These are phyloP conservation scores for Vulpes lagopus DNA, from an alignment of 2,113 vertebrate genomes.

Conservation along the genomic window DNA sequence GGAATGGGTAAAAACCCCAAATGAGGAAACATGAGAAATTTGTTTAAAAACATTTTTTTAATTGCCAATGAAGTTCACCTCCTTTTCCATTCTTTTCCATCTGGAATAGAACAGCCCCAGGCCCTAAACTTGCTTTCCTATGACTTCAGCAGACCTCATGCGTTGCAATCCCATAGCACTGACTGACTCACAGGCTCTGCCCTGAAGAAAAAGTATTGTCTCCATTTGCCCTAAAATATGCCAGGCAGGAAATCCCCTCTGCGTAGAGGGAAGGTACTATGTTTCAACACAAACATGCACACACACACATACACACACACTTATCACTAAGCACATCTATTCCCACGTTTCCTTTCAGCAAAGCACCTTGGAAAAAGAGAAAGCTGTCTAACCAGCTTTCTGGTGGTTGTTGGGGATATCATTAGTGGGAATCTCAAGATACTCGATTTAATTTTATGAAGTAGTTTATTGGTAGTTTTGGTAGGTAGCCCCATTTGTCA, in stretches of 20 bases:
- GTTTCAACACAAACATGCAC: neutral
- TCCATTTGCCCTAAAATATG: neutral
- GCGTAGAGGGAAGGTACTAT: neutral
- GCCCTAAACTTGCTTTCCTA: conserved; percentile 12
- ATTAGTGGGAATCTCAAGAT: neutral
- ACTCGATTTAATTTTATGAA: neutral
- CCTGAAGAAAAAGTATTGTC: conserved; percentile 35
- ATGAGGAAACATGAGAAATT: neutral
- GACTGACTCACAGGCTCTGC: neutral
- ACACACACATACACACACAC: neutral
- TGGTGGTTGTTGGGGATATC: neutral
- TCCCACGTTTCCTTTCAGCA: conserved; percentile 1
- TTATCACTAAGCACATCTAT: neutral
- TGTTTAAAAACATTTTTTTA: neutral
- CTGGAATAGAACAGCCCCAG: neutral
- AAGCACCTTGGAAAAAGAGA: neutral
- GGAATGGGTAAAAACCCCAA: neutral
- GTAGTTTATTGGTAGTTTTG: conserved; percentile 27
- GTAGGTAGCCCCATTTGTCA: neutral
- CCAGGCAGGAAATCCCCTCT: conserved; percentile 60
- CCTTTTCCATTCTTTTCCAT: neutral
- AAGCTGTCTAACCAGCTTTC: neutral
- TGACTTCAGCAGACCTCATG: neutral
- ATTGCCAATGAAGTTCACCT: neutral
- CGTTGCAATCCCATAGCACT: neutral